phyloP scores from a whole-genome alignment of 1,140 invertebrate genomes.

The Brachionus paranguensis region DNA sequence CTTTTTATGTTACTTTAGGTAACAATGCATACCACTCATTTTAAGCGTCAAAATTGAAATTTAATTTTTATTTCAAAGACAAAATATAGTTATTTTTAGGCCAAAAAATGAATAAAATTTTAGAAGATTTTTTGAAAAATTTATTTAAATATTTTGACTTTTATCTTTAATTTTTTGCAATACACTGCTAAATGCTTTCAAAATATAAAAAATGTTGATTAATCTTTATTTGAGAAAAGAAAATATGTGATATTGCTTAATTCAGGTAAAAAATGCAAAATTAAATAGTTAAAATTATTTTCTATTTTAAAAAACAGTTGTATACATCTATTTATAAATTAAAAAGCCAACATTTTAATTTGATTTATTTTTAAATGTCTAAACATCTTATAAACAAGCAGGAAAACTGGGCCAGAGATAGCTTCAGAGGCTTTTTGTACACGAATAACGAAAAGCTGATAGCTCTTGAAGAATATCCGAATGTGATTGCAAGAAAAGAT shows the following conservation, averaged over 20 bases:
- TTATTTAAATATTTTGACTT: too few species aligned
- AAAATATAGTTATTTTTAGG: too few species aligned
- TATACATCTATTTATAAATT: neutral
- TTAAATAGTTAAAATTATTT: neutral
- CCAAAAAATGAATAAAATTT: too few species aligned
- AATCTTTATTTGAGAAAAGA: neutral
- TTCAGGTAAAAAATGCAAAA: neutral
- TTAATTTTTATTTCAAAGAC: too few species aligned
- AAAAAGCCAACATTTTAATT: neutral
- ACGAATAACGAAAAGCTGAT: constrained; percentile 62
- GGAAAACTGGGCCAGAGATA: constrained; percentile 64
- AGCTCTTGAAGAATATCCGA: constrained; percentile 58
- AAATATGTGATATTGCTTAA: neutral
- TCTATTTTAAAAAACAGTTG: neutral
- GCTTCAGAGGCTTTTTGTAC: constrained; percentile 63
- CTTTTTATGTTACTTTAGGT: too few species aligned
- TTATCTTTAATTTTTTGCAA: too few species aligned
- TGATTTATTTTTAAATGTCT: constrained; percentile 46
- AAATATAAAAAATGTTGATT: too few species aligned
- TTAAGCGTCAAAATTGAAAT: too few species aligned
- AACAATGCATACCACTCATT: too few species aligned
- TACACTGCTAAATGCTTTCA: too few species aligned
- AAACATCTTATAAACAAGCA: constrained; percentile 66
- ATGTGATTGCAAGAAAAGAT: constrained; percentile 58
- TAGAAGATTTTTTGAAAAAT: too few species aligned